Evolutionary conservation across 2,888 invertebrate species (phyloP).

Genomic region (Erebia palarica): DNA sequence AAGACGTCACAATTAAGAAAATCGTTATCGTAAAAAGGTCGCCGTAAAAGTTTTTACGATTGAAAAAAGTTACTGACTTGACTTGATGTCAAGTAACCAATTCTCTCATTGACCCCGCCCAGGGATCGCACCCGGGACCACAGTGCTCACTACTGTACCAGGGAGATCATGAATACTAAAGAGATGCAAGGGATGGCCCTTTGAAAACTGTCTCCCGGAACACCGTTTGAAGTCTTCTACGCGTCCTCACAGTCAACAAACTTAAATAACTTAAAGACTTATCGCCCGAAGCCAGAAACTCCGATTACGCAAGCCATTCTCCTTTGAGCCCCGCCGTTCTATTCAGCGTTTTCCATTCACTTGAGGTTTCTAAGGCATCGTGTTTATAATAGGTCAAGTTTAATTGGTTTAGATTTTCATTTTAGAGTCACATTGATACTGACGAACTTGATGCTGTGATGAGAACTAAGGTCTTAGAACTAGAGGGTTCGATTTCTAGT

Average conservation of each 20-base stretch:
- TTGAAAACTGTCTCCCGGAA: slow-evolving; percentile 22
- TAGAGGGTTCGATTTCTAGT: too few relatives aligned
- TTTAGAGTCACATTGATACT: neutral
- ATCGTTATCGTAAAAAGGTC: too few relatives aligned
- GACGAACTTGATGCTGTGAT: neutral
- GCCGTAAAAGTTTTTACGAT: too few relatives aligned
- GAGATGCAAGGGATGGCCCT: neutral
- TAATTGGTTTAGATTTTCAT: slow-evolving; percentile 32
- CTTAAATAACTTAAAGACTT: slow-evolving; percentile 43
- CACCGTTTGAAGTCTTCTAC: slow-evolving; percentile 31
- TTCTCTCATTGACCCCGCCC: too few relatives aligned
- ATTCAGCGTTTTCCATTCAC: slow-evolving; percentile 28
- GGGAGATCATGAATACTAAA: too few relatives aligned
- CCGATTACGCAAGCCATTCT: slow-evolving; percentile 40
- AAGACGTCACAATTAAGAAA: too few relatives aligned
- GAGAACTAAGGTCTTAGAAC: too few relatives aligned
- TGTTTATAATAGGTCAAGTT: slow-evolving; percentile 32
- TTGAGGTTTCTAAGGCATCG: slow-evolving; percentile 28
- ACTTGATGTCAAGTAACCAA: too few relatives aligned
- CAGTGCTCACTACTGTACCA: too few relatives aligned
- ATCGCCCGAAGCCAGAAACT: slow-evolving; percentile 39
- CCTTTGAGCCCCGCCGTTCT: slow-evolving; percentile 34
- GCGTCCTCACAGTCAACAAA: slow-evolving; percentile 31
- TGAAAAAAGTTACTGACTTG: too few relatives aligned
- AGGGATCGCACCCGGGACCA: too few relatives aligned